Conservation (phyloP, 1,140 invertebrate species). For the Danaus melanippus region DNA sequence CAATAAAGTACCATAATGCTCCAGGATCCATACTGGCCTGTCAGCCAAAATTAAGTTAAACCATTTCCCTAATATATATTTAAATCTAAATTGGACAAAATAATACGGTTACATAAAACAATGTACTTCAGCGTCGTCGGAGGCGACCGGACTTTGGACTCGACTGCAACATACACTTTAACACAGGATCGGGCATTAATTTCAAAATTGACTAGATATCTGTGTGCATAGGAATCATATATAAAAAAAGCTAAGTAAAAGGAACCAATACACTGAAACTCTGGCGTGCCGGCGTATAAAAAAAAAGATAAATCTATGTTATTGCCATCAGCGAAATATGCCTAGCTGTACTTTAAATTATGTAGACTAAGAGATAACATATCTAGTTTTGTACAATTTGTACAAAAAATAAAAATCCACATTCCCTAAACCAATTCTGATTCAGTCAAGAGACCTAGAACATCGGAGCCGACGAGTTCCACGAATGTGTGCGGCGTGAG, state of each 20-base stretch:
- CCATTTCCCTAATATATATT: conserved; percentile 55
- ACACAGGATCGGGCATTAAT: conserved; percentile 60
- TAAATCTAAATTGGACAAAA: conserved; percentile 63
- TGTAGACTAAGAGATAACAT: conserved; percentile 61
- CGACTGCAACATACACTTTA: conserved; percentile 41
- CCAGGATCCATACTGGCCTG: conserved; percentile 51
- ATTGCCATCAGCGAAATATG: conserved; percentile 62
- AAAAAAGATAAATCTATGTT: conserved; percentile 54
- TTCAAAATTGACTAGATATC: conserved; percentile 72
- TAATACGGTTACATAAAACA: conserved; percentile 45
- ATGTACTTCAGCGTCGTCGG: conserved; percentile 59
- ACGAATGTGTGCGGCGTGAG: too few relatives aligned
- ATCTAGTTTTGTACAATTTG: conserved; percentile 65
- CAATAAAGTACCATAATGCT: conserved; percentile 42
- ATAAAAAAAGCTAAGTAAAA: conserved; percentile 64
- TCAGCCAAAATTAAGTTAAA: conserved; percentile 55
- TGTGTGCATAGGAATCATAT: conserved; percentile 70
- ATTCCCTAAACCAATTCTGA: conserved; percentile 47
- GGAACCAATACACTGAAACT: conserved; percentile 68
- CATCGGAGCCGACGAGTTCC: conserved; percentile 16
- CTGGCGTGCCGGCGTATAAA: conserved; percentile 55
- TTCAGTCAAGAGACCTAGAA: conserved; percentile 50
- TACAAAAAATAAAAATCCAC: conserved; percentile 48
- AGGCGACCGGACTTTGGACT: conserved; percentile 49
- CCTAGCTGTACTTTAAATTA: conserved; percentile 66